phyloP scores from a whole-genome alignment of 2,797 vertebrate species.

The Zalophus californianus region DNA sequence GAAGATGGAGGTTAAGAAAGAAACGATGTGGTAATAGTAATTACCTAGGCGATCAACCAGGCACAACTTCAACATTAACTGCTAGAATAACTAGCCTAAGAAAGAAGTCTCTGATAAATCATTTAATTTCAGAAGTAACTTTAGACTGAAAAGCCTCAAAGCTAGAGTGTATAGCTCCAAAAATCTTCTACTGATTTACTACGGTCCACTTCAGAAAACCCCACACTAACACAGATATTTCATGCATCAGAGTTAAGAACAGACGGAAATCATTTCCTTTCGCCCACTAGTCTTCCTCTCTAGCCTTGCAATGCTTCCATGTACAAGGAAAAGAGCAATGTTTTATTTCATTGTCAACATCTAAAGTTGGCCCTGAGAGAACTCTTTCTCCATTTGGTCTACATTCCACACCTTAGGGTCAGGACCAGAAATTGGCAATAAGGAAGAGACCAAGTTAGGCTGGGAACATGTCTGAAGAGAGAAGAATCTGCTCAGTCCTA shows the following conservation, averaged over 20 bases:
- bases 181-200: constrained; percentile 40
- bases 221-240: constrained; percentile 43
- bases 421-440: constrained; percentile 70
- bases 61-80: constrained; percentile 46
- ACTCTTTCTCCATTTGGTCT: constrained; percentile 65
- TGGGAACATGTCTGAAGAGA: constrained; percentile 56
- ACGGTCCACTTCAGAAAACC: constrained; percentile 18
- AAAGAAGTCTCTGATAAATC: constrained; percentile 18
- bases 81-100: background rate
- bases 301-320: constrained; percentile 32
- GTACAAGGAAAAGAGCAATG: constrained; percentile 61
- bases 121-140: constrained; percentile 51
- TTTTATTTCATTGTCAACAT: constrained; percentile 74
- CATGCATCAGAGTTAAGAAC: constrained; percentile 39
- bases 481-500: constrained; percentile 69
- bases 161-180: constrained; percentile 1
- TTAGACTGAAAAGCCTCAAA: constrained; percentile 22
- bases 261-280: constrained; percentile 68
- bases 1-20: constrained; percentile 20
- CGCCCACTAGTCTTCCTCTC: constrained; percentile 57
- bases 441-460: constrained; percentile 57
- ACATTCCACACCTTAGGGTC: constrained; percentile 76
- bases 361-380: constrained; percentile 61
- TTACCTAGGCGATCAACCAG: constrained; percentile 37
- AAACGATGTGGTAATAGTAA: constrained; percentile 24